Conservation (phyloP, 2,888 invertebrate genomes). For the Orchesella flavescens region DNA sequence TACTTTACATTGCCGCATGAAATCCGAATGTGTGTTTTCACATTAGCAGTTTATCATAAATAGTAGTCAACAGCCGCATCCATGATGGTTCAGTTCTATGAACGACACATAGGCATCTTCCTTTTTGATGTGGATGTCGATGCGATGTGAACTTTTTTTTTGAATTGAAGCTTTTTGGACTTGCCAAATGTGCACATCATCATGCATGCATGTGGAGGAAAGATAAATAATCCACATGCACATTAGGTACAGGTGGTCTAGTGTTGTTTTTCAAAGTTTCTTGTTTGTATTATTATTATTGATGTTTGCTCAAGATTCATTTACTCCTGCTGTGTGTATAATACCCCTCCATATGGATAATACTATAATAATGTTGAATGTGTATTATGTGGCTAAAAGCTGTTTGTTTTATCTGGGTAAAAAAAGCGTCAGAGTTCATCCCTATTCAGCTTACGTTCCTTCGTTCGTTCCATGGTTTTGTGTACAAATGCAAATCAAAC, state of each 20-base stretch:
- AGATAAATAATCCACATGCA: too few relatives aligned
- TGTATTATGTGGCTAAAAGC: background rate
- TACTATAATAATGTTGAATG: too few relatives aligned
- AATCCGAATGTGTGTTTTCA: background rate
- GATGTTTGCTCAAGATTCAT: constrained; percentile 8
- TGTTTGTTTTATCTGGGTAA: constrained; percentile 16
- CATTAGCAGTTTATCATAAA: background rate
- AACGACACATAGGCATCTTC: background rate
- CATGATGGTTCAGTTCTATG: too few relatives aligned
- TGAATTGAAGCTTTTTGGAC: background rate
- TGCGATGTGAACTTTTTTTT: constrained; percentile 8
- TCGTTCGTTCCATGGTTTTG: background rate
- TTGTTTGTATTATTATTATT: background rate
- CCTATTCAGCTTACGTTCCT: too few relatives aligned
- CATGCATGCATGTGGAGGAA: too few relatives aligned
- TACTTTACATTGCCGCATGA: too few relatives aligned
- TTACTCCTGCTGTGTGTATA: background rate
- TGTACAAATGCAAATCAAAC: constrained; percentile 12
- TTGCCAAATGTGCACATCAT: background rate
- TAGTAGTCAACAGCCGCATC: too few relatives aligned
- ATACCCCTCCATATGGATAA: too few relatives aligned
- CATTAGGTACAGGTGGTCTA: background rate
- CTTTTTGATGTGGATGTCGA: background rate
- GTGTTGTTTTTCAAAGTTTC: background rate
- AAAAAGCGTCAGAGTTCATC: background rate